Evolutionary conservation across 2,113 vertebrate genomes (phyloP).

Genomic region (Malurus cyaneus): DNA sequence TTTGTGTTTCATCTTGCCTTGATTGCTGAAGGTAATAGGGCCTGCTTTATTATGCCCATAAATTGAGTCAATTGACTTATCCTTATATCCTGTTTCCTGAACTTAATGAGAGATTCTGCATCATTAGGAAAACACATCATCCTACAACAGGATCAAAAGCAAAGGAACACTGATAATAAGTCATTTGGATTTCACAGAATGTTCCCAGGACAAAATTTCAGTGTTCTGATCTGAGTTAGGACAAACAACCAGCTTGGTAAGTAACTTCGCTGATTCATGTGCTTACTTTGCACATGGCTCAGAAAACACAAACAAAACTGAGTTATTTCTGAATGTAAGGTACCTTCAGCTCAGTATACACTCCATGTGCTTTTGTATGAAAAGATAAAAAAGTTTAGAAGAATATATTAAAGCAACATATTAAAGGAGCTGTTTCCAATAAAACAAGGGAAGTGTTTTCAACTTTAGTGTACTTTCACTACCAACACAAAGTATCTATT

Average conservation of each 20-base stretch:
- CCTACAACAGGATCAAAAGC: conserved; percentile 81
- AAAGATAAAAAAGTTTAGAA: neutral
- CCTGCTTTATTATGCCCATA: conserved; percentile 83
- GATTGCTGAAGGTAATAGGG: conserved; percentile 78
- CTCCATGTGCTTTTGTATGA: neutral
- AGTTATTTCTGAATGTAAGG: neutral
- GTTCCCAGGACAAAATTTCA: conserved; percentile 71
- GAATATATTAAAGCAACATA: neutral
- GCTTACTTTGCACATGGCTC: conserved; percentile 11
- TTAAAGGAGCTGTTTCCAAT: neutral
- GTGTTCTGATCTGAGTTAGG: conserved; percentile 61
- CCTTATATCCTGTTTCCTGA: conserved; percentile 87
- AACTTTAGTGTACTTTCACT: neutral
- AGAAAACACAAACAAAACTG: neutral
- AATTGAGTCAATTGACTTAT: conserved; percentile 86
- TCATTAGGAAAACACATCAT: conserved; percentile 85
- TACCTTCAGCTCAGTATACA: neutral
- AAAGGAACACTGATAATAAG: conserved; percentile 76
- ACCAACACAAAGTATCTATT: neutral
- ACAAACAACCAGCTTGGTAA: conserved; percentile 59
- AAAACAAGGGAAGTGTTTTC: neutral
- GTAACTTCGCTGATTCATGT: neutral
- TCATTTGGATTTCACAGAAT: conserved; percentile 72
- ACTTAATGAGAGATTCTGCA: conserved; percentile 85
- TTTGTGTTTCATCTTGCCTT: conserved; percentile 80